A percentile compares a stretch with the other conserved stretches of the same genome.
phyloP scores from a whole-genome alignment of 1,140 invertebrate species.

The Rhopalosiphum maidis region DNA sequence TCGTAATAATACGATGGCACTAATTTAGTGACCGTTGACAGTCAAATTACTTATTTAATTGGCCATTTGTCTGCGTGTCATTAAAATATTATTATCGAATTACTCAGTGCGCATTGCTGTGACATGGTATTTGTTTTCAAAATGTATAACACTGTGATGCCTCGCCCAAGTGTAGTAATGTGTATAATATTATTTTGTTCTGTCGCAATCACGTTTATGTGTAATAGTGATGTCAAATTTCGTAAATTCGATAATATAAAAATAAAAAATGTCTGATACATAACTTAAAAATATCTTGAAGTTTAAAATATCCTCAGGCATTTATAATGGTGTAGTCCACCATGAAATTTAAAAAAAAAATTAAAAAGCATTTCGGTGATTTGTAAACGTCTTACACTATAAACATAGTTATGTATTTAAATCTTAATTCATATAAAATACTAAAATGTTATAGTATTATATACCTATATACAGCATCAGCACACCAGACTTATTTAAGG shows the following conservation, averaged over 20 bases:
- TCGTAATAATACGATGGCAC: background rate
- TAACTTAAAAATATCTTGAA: background rate
- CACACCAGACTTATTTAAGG: background rate
- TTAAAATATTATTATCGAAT: background rate
- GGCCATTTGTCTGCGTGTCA: background rate
- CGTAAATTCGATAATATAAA: background rate
- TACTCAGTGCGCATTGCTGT: background rate
- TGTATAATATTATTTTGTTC: background rate
- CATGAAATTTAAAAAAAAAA: background rate
- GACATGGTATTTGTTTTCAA: too few species aligned
- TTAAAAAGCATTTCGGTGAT: background rate
- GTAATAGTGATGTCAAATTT: background rate
- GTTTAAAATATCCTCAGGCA: too few species aligned
- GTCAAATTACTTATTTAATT: background rate
- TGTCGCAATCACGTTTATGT: background rate
- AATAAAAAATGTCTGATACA: background rate
- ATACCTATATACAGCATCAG: background rate
- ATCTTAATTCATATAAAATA: background rate
- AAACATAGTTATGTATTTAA: background rate
- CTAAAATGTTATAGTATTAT: background rate
- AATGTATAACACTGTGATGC: too few species aligned
- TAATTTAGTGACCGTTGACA: background rate
- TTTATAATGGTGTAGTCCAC: background rate
- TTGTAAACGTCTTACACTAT: background rate
- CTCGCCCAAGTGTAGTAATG: too few species aligned